A percentile compares a stretch with the other conserved stretches of the same genome.
Evolutionary conservation across 2,888 invertebrate species (phyloP).

Genomic region (Chrysomela aeneicollis): DNA sequence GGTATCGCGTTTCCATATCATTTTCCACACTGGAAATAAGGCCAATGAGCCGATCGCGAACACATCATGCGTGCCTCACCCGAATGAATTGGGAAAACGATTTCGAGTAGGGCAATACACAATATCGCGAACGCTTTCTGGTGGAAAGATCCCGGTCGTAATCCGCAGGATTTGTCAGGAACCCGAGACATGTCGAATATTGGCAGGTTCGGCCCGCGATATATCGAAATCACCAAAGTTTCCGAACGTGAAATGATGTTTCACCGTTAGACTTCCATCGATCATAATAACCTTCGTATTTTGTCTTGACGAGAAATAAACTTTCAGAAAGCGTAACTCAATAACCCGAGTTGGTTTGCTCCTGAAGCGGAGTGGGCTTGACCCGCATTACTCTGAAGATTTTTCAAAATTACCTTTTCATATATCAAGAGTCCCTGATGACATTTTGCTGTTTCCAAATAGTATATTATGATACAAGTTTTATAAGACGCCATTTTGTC

Average conservation of each 20-base stretch:
- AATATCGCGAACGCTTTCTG: not conserved
- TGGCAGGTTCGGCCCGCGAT: not conserved
- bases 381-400: no score
- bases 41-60: no score
- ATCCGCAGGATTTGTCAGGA: not conserved
- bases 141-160: not conserved
- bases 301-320: not conserved
- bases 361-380: no score
- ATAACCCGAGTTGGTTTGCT: no score
- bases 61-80: not conserved
- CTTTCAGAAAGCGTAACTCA: not conserved
- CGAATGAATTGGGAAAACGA: conserved; percentile 1
- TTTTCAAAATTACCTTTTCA: no score
- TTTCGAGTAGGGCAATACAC: not conserved
- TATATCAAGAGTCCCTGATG: no score
- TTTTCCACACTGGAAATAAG: no score
- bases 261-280: not conserved
- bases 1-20: no score
- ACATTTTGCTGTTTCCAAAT: no score
- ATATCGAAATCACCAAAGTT: conserved; percentile 1
- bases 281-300: not conserved
- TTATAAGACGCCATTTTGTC: no score
- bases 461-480: no score
- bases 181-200: conserved; percentile 3
- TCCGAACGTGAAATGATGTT: conserved; percentile 5